A percentile compares a stretch with the other conserved stretches of the same genome.
These are phyloP conservation scores for Macrobrachium nipponense DNA, from an alignment of 1,140 invertebrate genomes.

Conservation along the genomic window DNA sequence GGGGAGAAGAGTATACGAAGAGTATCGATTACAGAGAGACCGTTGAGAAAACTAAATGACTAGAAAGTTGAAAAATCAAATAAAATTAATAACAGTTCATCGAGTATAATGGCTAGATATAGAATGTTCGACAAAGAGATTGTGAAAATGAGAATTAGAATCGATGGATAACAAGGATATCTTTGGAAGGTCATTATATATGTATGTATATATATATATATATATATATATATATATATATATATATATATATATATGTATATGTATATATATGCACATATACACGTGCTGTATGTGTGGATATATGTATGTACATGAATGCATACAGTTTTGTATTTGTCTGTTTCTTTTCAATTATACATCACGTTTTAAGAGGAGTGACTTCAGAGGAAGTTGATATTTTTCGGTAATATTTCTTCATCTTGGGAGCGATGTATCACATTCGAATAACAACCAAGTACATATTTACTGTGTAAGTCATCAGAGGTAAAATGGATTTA, in stretches of 20 bases:
- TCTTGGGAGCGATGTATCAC: too few relatives aligned
- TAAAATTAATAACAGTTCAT: background rate
- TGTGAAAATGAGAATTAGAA: background rate
- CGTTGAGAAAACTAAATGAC: background rate
- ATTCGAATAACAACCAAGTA: too few relatives aligned
- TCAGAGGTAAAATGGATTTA: too few relatives aligned
- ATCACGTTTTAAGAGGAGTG: too few relatives aligned
- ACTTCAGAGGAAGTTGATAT: too few relatives aligned
- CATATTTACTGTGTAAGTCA: too few relatives aligned
- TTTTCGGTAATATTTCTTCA: too few relatives aligned
- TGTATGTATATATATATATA: constrained; percentile 24
- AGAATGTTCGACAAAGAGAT: background rate
- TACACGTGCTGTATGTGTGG: too few relatives aligned
- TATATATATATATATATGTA: constrained; percentile 23
- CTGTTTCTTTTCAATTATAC: background rate
- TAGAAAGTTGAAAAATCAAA: background rate
- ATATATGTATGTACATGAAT: background rate
- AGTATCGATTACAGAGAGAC: background rate
- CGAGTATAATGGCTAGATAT: background rate
- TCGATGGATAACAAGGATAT: too few relatives aligned
- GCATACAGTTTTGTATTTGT: background rate
- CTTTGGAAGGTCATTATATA: background rate
- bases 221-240: constrained; percentile 28
- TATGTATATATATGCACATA: background rate
- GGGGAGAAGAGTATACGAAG: background rate